Evolutionary conservation across 37 sponge, comb jelly and placozoan genomes (phyloP).

Genomic region (Ephydatia muelleri): DNA sequence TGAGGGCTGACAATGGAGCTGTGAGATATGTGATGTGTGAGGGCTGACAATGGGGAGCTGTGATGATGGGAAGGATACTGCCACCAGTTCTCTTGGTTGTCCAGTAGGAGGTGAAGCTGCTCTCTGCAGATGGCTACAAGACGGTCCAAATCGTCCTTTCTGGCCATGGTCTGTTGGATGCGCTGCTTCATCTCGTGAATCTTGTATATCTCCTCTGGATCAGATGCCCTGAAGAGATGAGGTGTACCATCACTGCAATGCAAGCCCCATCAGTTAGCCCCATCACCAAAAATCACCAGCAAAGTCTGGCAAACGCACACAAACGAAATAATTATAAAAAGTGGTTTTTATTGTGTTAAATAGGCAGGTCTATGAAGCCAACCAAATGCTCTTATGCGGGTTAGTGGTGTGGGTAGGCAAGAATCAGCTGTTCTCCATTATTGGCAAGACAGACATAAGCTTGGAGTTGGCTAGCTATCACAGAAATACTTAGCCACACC

Average conservation of each 20-base stretch:
- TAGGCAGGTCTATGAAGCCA: neutral
- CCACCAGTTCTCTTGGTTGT: conserved; percentile 64
- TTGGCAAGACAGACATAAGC: neutral
- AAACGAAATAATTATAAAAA: too few relatives aligned
- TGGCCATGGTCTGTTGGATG: conserved; percentile 3
- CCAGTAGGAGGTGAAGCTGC: conserved; percentile 57
- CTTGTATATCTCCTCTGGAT: conserved; percentile 73
- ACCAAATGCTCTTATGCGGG: neutral
- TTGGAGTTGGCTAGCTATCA: neutral
- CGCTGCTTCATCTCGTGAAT: conserved; percentile 51
- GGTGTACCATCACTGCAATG: too few relatives aligned
- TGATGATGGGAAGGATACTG: conserved; percentile 66
- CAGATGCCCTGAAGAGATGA: conserved; percentile 64
- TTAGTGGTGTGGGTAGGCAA: neutral
- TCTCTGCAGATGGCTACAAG: conserved; percentile 54
- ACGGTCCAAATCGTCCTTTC: conserved; percentile 44
- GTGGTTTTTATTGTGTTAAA: too few relatives aligned
- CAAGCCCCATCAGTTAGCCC: too few relatives aligned
- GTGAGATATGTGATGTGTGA: too few relatives aligned
- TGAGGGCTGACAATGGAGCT: too few relatives aligned
- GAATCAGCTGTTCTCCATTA: neutral
- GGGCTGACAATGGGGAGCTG: too few relatives aligned
- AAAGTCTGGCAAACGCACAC: too few relatives aligned
- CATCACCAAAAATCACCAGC: too few relatives aligned
- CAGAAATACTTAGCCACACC: neutral